These are phyloP conservation scores for Chironomus riparius DNA, from an alignment of 2,888 invertebrate species.

Conservation along the genomic window DNA sequence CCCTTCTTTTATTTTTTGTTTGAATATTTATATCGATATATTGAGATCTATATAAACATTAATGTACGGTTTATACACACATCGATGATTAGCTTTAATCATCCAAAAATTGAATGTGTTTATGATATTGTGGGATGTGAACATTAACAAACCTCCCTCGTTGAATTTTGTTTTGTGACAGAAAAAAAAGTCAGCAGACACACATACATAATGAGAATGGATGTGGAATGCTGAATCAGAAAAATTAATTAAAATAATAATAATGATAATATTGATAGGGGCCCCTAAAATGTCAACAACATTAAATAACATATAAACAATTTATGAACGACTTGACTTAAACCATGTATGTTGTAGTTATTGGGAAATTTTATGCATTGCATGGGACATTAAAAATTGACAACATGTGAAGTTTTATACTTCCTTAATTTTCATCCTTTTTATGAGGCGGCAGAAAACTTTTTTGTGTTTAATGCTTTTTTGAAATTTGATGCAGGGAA, in stretches of 20 bases:
- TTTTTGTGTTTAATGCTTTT: too few relatives aligned
- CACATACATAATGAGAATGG: neutral
- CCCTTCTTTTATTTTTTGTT: too few relatives aligned
- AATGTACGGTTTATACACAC: neutral
- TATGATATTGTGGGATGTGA: neutral
- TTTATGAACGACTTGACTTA: too few relatives aligned
- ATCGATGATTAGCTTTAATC: conserved; percentile 21
- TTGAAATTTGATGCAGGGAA: too few relatives aligned
- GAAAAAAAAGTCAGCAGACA: too few relatives aligned
- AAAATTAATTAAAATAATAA: conserved; percentile 24
- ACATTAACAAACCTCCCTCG: neutral
- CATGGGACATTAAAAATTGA: too few relatives aligned
- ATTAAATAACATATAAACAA: neutral
- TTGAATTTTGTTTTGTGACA: neutral
- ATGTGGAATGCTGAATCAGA: conserved; percentile 14
- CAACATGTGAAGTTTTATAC: too few relatives aligned
- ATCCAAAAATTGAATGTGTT: conserved; percentile 1
- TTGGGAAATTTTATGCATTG: too few relatives aligned
- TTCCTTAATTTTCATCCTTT: too few relatives aligned
- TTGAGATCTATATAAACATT: neutral
- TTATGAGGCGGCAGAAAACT: too few relatives aligned
- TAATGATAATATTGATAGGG: neutral
- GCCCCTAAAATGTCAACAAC: conserved; percentile 1
- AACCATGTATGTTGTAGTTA: too few relatives aligned
- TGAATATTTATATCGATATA: too few relatives aligned